These are phyloP conservation scores for Astropecten irregularis DNA, from an alignment of 53 echinoderm and acorn worm species.

Conservation along the genomic window DNA sequence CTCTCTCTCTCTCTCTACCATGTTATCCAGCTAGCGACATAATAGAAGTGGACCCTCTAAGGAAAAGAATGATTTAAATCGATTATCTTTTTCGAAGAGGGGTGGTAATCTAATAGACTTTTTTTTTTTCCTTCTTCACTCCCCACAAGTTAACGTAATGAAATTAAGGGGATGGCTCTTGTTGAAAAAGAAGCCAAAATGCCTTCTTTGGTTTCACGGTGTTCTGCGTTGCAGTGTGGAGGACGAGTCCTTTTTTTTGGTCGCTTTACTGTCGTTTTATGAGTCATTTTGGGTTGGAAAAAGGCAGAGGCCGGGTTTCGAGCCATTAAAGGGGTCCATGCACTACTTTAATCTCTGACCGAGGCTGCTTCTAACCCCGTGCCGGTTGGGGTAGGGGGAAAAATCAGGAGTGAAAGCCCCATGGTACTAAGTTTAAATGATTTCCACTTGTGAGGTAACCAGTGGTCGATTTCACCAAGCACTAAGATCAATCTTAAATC, in stretches of 20 bases:
- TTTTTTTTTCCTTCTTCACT: conserved; percentile 45
- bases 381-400: too few relatives aligned
- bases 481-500: too few relatives aligned
- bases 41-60: conserved; percentile 56
- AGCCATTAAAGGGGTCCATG: neutral
- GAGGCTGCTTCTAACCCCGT: too few relatives aligned
- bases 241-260: conserved; percentile 20
- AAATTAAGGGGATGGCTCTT: conserved; percentile 44
- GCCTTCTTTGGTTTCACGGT: conserved; percentile 45
- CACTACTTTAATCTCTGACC: neutral
- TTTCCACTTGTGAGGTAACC: too few relatives aligned
- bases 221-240: conserved; percentile 23
- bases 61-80: conserved; percentile 66
- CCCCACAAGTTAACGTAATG: conserved; percentile 54
- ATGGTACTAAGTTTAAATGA: too few relatives aligned
- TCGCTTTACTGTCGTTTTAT: conserved; percentile 40
- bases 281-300: conserved; percentile 50
- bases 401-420: too few relatives aligned
- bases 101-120: conserved; percentile 57
- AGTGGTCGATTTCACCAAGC: too few relatives aligned
- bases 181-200: conserved; percentile 22
- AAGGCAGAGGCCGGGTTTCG: neutral
- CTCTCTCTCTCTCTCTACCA: conserved; percentile 37
- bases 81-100: conserved; percentile 66
- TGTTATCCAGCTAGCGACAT: conserved; percentile 55